These are phyloP conservation scores for Semibalanus balanoides DNA, from an alignment of 1,140 invertebrate genomes.

Conservation along the genomic window DNA sequence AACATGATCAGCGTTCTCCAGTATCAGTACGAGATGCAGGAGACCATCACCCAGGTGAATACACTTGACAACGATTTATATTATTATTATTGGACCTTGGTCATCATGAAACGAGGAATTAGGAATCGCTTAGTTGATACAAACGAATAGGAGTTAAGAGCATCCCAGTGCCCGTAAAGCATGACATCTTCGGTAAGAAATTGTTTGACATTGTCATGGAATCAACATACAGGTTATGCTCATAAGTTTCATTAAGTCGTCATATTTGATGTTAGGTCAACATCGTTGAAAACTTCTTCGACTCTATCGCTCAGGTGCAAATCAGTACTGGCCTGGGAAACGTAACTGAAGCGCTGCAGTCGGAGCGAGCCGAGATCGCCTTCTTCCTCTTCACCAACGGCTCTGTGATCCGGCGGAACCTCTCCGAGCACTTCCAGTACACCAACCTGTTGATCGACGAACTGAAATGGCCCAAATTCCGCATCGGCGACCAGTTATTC, in stretches of 20 bases:
- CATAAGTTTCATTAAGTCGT: no score
- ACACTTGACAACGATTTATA: no score
- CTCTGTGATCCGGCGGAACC: conserved; percentile 17
- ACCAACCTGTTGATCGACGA: conserved; percentile 18
- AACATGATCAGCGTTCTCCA: conserved; percentile 19
- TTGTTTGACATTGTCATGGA: no score
- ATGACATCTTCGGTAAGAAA: no score
- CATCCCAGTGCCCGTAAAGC: no score
- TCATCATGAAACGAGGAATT: no score
- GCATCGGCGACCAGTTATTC: conserved; percentile 16
- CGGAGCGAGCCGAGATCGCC: conserved; percentile 27
- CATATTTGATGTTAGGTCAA: no score
- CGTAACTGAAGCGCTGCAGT: conserved; percentile 25
- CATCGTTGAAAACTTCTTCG: no score
- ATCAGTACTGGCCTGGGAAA: conserved; percentile 18
- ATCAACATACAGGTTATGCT: no score
- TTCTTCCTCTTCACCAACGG: conserved; percentile 20
- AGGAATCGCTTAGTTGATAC: no score
- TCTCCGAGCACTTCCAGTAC: conserved; percentile 18
- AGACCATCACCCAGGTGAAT: conserved; percentile 18
- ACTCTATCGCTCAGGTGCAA: conserved; percentile 13
- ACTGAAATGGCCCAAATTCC: conserved; percentile 16
- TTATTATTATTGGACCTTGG: no score
- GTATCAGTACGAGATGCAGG: conserved; percentile 19
- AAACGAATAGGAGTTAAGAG: no score